phyloP scores from a whole-genome alignment of 64 coral and sea anemone species.

The Pocillopora damicornis region DNA sequence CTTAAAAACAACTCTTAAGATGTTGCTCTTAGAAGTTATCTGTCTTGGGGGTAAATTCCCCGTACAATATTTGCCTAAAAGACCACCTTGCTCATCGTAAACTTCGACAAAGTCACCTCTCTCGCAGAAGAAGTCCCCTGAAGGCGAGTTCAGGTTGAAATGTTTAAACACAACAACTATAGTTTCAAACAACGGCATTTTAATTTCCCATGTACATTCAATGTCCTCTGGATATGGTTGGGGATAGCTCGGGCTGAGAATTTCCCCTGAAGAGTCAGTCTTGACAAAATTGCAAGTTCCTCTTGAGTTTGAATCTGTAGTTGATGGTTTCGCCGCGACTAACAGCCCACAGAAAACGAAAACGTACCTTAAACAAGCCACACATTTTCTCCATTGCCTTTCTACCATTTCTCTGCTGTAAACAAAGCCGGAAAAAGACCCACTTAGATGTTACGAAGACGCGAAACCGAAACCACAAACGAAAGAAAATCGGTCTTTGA shows the following conservation, averaged over 20 bases:
- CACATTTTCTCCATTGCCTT: neutral
- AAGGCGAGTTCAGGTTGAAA: conserved; percentile 10
- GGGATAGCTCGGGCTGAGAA: conserved; percentile 48
- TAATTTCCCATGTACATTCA: conserved; percentile 43
- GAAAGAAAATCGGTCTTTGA: neutral
- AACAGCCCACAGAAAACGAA: neutral
- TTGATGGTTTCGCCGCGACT: conserved; percentile 18
- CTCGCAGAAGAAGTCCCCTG: conserved; percentile 16
- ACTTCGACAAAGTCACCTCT: conserved; percentile 42
- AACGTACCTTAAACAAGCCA: conserved; percentile 10
- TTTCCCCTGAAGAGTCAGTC: conserved; percentile 38
- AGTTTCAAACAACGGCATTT: conserved; percentile 17
- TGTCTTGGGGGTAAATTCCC: conserved; percentile 35
- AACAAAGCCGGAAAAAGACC: neutral
- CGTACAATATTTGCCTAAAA: conserved; percentile 48
- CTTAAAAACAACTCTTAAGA: conserved; percentile 35
- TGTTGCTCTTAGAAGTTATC: conserved; percentile 21
- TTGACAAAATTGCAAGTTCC: conserved; percentile 15
- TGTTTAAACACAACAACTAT: conserved; percentile 41
- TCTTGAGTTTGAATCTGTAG: neutral
- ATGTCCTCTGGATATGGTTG: neutral
- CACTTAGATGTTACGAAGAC: neutral
- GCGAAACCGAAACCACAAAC: neutral
- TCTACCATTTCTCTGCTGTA: neutral
- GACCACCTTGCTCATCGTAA: neutral